phyloP scores from a whole-genome alignment of 2,113 vertebrate genomes.

The Ictalurus punctatus region DNA sequence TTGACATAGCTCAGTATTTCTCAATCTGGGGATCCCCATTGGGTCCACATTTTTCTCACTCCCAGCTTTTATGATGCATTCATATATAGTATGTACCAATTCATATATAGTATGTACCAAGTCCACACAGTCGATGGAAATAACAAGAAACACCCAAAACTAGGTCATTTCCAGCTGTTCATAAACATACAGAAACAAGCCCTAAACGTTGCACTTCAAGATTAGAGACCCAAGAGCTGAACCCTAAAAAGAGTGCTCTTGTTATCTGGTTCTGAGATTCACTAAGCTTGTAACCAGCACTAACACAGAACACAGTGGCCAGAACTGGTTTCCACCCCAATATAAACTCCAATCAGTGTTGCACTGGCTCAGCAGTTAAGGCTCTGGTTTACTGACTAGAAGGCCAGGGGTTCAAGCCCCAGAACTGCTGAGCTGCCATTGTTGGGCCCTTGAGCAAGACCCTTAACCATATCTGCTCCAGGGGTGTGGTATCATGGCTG shows the following conservation, averaged over 20 bases:
- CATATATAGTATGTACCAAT: not conserved
- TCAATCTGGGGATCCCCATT: not conserved
- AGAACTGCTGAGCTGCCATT: too few relatives aligned
- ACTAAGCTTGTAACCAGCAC: not conserved
- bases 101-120: not conserved
- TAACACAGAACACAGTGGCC: not conserved
- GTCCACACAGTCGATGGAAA: not conserved
- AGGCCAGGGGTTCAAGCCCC: too few relatives aligned
- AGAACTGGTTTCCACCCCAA: not conserved
- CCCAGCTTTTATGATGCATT: not conserved
- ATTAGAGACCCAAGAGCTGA: not conserved
- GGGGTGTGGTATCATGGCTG: too few relatives aligned
- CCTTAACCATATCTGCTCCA: too few relatives aligned
- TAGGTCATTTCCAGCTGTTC: not conserved
- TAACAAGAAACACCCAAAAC: not conserved
- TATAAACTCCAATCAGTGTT: not conserved
- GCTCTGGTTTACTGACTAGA: too few relatives aligned
- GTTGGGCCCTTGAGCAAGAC: too few relatives aligned
- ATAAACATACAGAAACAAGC: not conserved
- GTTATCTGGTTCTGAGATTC: not conserved
- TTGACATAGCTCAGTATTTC: not conserved
- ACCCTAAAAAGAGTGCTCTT: too few relatives aligned
- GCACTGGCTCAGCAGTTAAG: too few relatives aligned
- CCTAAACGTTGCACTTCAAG: too few relatives aligned
- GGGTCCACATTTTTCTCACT: not conserved